Evolutionary conservation across 1,140 invertebrate species (phyloP).

Genomic region (Monomorium pharaonis): DNA sequence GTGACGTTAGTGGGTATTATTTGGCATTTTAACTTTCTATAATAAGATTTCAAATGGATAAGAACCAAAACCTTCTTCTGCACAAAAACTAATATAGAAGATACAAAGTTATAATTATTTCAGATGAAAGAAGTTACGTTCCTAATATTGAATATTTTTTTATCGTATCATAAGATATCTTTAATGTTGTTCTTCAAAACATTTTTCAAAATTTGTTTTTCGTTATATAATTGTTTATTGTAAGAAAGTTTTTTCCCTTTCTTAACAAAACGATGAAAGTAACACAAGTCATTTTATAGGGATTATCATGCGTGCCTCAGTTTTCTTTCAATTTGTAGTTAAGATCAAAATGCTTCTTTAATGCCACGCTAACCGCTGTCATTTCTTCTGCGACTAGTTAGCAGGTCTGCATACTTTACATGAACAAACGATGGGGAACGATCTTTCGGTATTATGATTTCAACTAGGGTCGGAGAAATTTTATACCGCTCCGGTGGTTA

Average conservation of each 20-base stretch:
- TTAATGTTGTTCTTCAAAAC: background rate
- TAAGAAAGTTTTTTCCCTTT: background rate
- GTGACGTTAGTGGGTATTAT: conserved; percentile 21
- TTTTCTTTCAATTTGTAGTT: background rate
- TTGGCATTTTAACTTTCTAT: conserved; percentile 11
- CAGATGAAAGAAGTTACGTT: background rate
- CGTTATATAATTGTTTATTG: background rate
- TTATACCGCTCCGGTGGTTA: background rate
- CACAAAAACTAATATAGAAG: background rate
- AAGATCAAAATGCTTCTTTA: background rate
- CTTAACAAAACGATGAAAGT: background rate
- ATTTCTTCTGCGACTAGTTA: background rate
- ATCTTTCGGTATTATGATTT: conserved; percentile 8
- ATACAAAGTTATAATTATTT: background rate
- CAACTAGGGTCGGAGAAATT: background rate
- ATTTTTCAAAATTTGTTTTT: background rate
- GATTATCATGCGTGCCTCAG: background rate
- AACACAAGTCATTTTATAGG: background rate
- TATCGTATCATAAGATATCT: background rate
- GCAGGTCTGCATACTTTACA: conserved; percentile 19
- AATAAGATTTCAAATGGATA: background rate
- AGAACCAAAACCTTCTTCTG: background rate
- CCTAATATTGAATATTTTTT: background rate
- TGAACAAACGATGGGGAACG: conserved; percentile 34
- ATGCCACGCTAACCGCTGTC: background rate